Evolutionary conservation across 2,797 vertebrate genomes (phyloP), one percentile per base, ranked within the genome.

Genomic region (Etheostoma perlongum): DNA sequence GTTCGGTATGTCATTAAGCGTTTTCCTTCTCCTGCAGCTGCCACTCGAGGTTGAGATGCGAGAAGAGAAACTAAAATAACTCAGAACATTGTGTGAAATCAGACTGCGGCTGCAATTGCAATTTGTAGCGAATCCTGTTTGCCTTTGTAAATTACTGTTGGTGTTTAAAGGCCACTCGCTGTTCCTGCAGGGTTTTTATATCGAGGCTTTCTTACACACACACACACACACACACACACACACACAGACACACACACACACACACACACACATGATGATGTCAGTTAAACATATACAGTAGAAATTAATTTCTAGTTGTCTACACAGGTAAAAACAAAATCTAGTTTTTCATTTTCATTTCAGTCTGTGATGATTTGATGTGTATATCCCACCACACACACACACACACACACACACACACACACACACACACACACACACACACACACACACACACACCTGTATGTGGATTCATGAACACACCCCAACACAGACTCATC

Each of bases 301-400:
- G 27, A 30, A 5, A 30, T 30, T 30, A 4, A 30, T 5, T 6
- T 30, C 4, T 30, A 30, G 27, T 4, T 27, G 3, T 27, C 27
- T 4, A 27, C 27, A 30, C 27, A 30, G 1, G 27, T 30, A 5
- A 30, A 30, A 30, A 30, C 27, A 30, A 30, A 30, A 30, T 0
- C 27, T 30, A 30, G 27, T 30, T 30, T 5, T 30, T 88, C 81
- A 83, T 88, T 84, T 60, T 73, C 64, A 13, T 70, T 76, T 85
- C 87, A 83, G 75, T 66, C 73, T 23, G 75, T 7, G 67, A 15
- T 83, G 83, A 83, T 86, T 76, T 90, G 76, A 92, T 60, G 76
- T 70, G 74, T 79, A 69, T 72, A 79, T 79, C 75, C 86, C 16
- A 52, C 47, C 68, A 65, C 27, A 23, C 54, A 46, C 78, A 46